These are phyloP conservation scores for Calycopis cecrops DNA, from an alignment of 1,140 invertebrate species.

Conservation along the genomic window DNA sequence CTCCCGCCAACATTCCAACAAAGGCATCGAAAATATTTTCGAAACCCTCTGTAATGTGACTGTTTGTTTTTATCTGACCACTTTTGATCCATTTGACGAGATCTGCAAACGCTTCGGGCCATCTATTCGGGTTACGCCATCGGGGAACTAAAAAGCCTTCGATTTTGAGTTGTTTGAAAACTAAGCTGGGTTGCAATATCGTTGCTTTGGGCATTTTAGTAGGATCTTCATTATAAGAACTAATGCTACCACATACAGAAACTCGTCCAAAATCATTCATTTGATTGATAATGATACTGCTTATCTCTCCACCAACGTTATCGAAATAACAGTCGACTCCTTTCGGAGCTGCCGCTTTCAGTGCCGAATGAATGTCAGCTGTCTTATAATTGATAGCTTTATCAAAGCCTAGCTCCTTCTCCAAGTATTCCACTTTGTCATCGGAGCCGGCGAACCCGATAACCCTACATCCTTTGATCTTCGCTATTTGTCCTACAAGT, in stretches of 20 bases:
- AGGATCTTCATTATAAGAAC: constrained; percentile 61
- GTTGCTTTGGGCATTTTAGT: constrained; percentile 41
- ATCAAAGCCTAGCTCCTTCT: too few species aligned
- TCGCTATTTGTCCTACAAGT: too few species aligned
- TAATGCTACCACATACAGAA: constrained; percentile 78
- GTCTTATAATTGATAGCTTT: too few species aligned
- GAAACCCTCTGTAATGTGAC: constrained; percentile 76
- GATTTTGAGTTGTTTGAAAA: constrained; percentile 67
- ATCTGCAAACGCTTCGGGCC: constrained; percentile 62
- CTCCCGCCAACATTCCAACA: constrained; percentile 74
- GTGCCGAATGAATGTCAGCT: too few species aligned
- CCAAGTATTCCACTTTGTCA: too few species aligned
- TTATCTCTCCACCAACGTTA: constrained; percentile 80
- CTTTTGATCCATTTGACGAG: constrained; percentile 68
- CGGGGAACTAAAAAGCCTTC: constrained; percentile 64
- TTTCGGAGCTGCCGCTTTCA: constrained; percentile 27
- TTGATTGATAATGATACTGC: constrained; percentile 74
- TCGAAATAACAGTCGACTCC: constrained; percentile 80
- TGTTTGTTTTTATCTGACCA: constrained; percentile 73
- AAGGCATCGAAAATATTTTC: constrained; percentile 77
- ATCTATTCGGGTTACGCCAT: constrained; percentile 34
- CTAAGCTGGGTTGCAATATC: constrained; percentile 69
- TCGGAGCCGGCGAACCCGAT: too few species aligned
- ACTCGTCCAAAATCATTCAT: constrained; percentile 78
- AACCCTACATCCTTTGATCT: too few species aligned